Percentiles rank a stretch among this genome's conserved stretches.
These are phyloP conservation scores for Polydesmus complanatus DNA, from an alignment of 2,888 invertebrate genomes.

Conservation along the genomic window DNA sequence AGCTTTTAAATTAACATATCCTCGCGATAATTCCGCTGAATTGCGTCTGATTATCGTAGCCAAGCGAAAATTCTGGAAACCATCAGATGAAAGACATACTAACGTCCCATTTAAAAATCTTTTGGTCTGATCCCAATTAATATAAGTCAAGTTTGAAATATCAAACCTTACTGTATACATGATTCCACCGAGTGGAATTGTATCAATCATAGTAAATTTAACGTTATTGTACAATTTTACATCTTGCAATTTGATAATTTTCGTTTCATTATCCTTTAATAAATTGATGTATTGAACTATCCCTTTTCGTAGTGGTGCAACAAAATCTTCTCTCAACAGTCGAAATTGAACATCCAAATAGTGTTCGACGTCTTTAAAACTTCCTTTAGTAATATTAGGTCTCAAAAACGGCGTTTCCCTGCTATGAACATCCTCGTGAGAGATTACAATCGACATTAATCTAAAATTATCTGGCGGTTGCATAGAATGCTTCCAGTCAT, in stretches of 20 bases:
- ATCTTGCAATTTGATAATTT: conserved; percentile 16
- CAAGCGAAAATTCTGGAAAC: conserved; percentile 52
- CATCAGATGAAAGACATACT: conserved; percentile 52
- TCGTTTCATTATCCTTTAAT: no score
- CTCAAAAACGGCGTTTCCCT: conserved; percentile 36
- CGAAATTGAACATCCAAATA: conserved; percentile 69
- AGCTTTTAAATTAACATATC: conserved; percentile 39
- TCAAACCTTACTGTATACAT: conserved; percentile 19
- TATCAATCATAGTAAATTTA: conserved; percentile 24
- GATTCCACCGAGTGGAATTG: conserved; percentile 23
- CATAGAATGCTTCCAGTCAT: background rate
- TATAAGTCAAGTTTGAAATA: conserved; percentile 13
- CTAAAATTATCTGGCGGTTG: conserved; percentile 36
- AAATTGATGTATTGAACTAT: conserved; percentile 39
- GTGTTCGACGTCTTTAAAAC: conserved; percentile 48
- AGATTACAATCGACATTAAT: conserved; percentile 29
- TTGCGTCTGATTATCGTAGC: conserved; percentile 52
- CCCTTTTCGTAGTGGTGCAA: conserved; percentile 54
- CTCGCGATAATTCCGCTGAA: conserved; percentile 37
- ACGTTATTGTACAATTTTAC: conserved; percentile 26
- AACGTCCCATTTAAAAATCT: conserved; percentile 56
- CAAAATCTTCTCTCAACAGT: conserved; percentile 63
- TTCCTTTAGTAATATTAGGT: conserved; percentile 46
- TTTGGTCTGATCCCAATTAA: conserved; percentile 39
- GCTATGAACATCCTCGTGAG: conserved; percentile 27